Conservation (phyloP, 92 coral and sea anemone genomes). For the Montipora capitata region DNA sequence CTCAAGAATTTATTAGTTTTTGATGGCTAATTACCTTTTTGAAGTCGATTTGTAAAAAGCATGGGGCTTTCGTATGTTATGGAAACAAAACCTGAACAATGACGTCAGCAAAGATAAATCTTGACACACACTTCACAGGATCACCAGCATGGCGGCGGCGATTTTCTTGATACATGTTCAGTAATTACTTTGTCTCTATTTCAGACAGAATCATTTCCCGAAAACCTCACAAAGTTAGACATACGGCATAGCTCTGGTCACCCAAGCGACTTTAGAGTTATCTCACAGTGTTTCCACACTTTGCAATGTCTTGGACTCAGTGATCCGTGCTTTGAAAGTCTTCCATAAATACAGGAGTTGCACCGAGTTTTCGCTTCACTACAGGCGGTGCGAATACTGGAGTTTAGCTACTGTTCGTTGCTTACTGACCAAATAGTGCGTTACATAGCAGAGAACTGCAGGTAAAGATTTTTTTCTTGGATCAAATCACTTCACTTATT, state of each 20-base stretch:
- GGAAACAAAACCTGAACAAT: too few relatives aligned
- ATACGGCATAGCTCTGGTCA: slow-evolving; percentile 90
- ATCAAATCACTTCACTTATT: neutral
- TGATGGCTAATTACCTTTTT: too few relatives aligned
- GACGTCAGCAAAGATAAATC: too few relatives aligned
- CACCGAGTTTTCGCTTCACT: slow-evolving; percentile 70
- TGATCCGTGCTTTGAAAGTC: slow-evolving; percentile 76
- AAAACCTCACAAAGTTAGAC: slow-evolving; percentile 78
- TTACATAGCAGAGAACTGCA: slow-evolving; percentile 56
- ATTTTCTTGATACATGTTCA: too few relatives aligned
- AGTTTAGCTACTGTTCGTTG: slow-evolving; percentile 89
- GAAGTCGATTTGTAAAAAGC: too few relatives aligned
- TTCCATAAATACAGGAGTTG: slow-evolving; percentile 44
- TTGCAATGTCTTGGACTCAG: slow-evolving; percentile 83
- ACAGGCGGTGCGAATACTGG: slow-evolving; percentile 69
- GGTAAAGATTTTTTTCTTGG: neutral
- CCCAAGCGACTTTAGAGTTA: slow-evolving; percentile 80
- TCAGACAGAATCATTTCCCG: slow-evolving; percentile 78
- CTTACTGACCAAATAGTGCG: slow-evolving; percentile 80
- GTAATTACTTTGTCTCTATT: neutral
- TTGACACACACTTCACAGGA: too few relatives aligned
- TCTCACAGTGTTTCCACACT: slow-evolving; percentile 61
- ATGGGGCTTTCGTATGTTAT: too few relatives aligned
- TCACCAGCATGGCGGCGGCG: too few relatives aligned
- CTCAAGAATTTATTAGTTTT: too few relatives aligned